Percentiles rank a stretch among this genome's conserved stretches.
phyloP scores from a whole-genome alignment of 2,797 vertebrate genomes.

The Oceanodroma leucorhoa region DNA sequence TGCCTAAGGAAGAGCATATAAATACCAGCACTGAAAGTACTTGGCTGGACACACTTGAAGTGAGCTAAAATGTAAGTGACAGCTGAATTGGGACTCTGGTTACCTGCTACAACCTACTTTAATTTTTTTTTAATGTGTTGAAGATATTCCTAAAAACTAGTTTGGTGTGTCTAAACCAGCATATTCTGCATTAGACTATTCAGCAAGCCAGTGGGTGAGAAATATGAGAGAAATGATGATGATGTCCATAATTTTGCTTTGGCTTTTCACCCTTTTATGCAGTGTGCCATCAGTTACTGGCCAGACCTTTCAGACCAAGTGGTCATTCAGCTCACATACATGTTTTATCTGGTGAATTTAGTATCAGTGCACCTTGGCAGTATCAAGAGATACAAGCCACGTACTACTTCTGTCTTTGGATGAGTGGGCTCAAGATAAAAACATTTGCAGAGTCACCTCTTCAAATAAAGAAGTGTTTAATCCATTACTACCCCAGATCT shows the following conservation, averaged over 20 bases:
- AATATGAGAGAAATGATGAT: not conserved
- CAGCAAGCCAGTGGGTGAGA: not conserved
- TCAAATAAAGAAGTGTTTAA: not conserved
- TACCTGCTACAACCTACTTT: not conserved
- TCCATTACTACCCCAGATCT: not conserved
- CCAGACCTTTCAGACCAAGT: not conserved
- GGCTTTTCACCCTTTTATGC: not conserved
- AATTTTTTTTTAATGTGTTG: not conserved
- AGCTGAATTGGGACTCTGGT: not conserved
- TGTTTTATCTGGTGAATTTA: not conserved
- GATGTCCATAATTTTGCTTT: not conserved
- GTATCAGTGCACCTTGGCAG: not conserved
- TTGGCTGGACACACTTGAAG: not conserved
- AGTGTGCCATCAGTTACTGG: rapidly evolving
- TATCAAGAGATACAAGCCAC: not conserved
- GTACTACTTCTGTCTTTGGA: not conserved
- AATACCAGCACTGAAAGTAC: not conserved
- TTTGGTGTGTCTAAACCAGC: not conserved
- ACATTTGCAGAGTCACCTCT: not conserved
- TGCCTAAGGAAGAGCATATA: not conserved
- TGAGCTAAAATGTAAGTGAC: not conserved
- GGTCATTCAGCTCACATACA: not conserved
- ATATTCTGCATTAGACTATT: not conserved
- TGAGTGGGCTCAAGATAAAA: not conserved
- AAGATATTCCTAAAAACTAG: not conserved